Evolutionary conservation across 2,797 vertebrate species (phyloP).

Genomic region (Paratrypauchen microcephalus): DNA sequence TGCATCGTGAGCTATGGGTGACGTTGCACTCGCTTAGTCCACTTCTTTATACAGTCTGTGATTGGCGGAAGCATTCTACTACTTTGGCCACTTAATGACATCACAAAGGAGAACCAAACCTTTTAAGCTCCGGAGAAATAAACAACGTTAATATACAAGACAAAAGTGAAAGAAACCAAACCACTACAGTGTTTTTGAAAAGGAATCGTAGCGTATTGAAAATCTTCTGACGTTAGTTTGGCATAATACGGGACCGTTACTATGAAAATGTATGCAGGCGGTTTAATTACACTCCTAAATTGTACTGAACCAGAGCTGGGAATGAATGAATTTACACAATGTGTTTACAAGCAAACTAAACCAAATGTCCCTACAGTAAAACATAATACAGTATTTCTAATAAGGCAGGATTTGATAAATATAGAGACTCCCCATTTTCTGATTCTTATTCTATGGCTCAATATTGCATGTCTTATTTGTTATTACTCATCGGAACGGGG

Average conservation of each 20-base stretch:
- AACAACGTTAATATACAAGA: too few species aligned
- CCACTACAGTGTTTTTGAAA: too few species aligned
- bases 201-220: too few species aligned
- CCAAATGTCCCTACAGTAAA: not conserved
- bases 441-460: not conserved
- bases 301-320: not conserved
- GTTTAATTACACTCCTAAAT: not conserved
- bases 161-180: too few species aligned
- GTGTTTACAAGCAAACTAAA: not conserved
- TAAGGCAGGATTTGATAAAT: slow-evolving; percentile 6
- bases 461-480: not conserved
- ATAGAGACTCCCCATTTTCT: not conserved
- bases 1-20: too few species aligned
- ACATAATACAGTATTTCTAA: slow-evolving; percentile 1
- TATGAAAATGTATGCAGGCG: not conserved
- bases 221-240: too few species aligned
- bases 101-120: too few species aligned
- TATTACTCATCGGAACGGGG: not conserved
- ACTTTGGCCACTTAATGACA: too few species aligned
- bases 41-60: too few species aligned
- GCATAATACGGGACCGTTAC: not conserved
- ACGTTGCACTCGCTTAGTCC: too few species aligned
- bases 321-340: slow-evolving; percentile 6
- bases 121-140: too few species aligned
- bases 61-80: too few species aligned